Evolutionary conservation across 2,113 vertebrate genomes (phyloP), one percentile per base, ranked within the genome.

Genomic region (Microtus pennsylvanicus): DNA sequence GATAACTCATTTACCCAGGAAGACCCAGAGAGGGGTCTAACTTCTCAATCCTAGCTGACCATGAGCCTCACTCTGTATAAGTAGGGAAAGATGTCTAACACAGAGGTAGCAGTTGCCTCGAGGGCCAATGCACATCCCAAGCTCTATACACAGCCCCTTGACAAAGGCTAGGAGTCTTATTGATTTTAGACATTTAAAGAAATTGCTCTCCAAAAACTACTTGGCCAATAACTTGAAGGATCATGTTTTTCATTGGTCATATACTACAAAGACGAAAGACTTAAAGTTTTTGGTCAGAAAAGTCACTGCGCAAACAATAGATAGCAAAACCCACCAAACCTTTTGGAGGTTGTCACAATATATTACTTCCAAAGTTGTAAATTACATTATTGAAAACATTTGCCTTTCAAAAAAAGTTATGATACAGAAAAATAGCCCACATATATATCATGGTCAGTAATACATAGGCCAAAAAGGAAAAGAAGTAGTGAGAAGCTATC

Each of bases 271-370:
- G 47, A 77, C 24, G 47, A 47, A 38, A 92, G 9, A 76, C n/a
- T 50, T 52, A 75, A n/a, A 67, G 76, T 88, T 75, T 80, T 91
- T 63, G 89, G 55, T 80, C 63, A 63, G 11, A 63, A 78, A 94
- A 87, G 50, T 87, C 38, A 81, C 35, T 50, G 19, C 74, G 72
- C n/a, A 70, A 86, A 69, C 11, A 81, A 88, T 17, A 38, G 7
- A 63, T 26, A 92, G 11, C 45, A 67, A 77, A 52, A 69, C 11
- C 50, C 16, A 61, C n/a, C 3, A 88, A 45, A 7, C 35, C 45
- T 33, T 52, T 30, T 9, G 10, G 22, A 65, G 26, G 3, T 77
- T 52, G 4, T n/a, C 45, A 86, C 16, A 77, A 52, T 65, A 35
- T 65, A 61, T 88, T 52, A 88, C 42, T 87, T 81, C 45, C 26